phyloP scores from a whole-genome alignment of 2,888 invertebrate genomes.

The Hypercompe scribonia region DNA sequence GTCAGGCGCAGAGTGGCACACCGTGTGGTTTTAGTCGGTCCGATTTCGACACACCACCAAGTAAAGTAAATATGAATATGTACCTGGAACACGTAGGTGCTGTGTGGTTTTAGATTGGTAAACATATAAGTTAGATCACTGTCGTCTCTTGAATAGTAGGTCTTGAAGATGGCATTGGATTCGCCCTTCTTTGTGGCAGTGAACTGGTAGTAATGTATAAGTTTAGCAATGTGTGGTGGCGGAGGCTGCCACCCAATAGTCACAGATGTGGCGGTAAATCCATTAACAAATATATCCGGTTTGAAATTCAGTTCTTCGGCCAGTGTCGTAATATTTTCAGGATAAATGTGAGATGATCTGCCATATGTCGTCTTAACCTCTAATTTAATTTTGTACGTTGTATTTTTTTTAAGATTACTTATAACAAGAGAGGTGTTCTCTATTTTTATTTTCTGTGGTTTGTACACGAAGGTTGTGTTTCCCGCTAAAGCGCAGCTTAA shows the following conservation, averaged over 20 bases:
- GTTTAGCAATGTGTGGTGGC: constrained; percentile 88
- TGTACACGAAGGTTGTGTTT: constrained; percentile 59
- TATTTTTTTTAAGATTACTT: constrained; percentile 88
- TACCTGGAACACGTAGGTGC: constrained; percentile 92
- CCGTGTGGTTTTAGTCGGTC: no score
- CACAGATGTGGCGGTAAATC: constrained; percentile 89
- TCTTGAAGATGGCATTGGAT: constrained; percentile 65
- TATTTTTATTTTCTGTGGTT: constrained; percentile 86
- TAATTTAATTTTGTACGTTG: constrained; percentile 89
- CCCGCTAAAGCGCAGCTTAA: constrained; percentile 57
- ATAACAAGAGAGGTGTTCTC: constrained; percentile 90
- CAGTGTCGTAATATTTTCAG: constrained; percentile 84
- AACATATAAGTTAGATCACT: constrained; percentile 92
- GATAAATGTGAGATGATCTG: no score
- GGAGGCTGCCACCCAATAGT: constrained; percentile 93
- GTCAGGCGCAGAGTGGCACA: no score
- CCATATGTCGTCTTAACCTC: constrained; percentile 90
- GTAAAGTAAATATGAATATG: no score
- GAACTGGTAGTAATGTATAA: constrained; percentile 92
- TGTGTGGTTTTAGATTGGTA: constrained; percentile 91
- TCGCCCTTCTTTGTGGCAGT: constrained; percentile 87
- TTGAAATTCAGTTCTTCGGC: constrained; percentile 91
- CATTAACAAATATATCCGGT: constrained; percentile 92
- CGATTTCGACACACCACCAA: no score
- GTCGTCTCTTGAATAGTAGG: constrained; percentile 88